These are phyloP conservation scores for Cryptophagus acutangulus DNA, from an alignment of 2,888 invertebrate genomes.

Conservation along the genomic window DNA sequence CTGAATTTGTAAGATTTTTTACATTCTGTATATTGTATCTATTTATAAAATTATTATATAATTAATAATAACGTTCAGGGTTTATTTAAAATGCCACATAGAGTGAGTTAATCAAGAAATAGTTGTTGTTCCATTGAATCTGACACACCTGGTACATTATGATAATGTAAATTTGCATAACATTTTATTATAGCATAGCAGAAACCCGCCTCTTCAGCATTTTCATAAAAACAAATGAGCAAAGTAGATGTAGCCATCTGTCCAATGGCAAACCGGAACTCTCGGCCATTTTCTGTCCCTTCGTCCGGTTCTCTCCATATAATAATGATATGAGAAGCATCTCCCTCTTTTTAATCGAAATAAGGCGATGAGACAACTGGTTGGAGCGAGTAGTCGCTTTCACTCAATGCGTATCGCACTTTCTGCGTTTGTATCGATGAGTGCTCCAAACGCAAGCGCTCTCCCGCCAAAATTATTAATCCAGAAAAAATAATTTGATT, in stretches of 20 bases:
- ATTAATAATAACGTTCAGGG: too few species aligned
- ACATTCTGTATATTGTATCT: too few species aligned
- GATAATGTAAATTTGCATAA: too few species aligned
- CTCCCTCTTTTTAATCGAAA: conserved; percentile 46
- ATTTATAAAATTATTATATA: too few species aligned
- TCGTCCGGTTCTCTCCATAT: conserved; percentile 27
- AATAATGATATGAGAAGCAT: conserved; percentile 24
- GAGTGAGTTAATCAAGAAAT: too few species aligned
- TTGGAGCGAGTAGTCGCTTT: conserved; percentile 2
- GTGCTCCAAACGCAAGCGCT: conserved; percentile 31
- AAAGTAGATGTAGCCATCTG: conserved; percentile 35
- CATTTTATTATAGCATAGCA: too few species aligned
- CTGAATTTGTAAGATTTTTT: too few species aligned
- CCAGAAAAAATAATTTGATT: too few species aligned
- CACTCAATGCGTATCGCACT: conserved; percentile 41
- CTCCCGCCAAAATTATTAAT: too few species aligned
- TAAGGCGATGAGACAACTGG: conserved; percentile 36
- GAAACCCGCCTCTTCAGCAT: conserved; percentile 31
- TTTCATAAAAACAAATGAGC: conserved; percentile 42
- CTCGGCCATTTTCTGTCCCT: conserved; percentile 44
- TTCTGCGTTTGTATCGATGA: conserved; percentile 38
- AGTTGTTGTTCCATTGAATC: too few species aligned
- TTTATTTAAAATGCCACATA: too few species aligned
- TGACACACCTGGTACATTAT: too few species aligned
- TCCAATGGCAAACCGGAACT: conserved; percentile 41